Conservation (phyloP, 2,888 invertebrate genomes). For the Pomacea canaliculata region DNA sequence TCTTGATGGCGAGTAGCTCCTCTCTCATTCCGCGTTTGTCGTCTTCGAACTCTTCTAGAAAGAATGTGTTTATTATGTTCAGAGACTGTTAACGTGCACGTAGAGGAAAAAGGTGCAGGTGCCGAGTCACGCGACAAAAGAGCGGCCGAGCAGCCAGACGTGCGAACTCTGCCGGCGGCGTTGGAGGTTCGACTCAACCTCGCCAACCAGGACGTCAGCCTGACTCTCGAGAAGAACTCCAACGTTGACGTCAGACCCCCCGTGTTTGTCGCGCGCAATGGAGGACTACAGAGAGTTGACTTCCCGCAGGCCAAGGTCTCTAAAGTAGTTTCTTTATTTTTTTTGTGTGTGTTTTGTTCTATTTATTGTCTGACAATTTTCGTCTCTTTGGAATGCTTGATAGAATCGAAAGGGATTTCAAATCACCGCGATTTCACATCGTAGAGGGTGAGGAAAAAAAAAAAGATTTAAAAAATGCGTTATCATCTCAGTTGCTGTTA, state of each 20-base stretch:
- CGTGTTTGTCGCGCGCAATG: neutral
- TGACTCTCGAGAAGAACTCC: neutral
- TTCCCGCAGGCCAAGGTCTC: neutral
- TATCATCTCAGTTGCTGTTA: too few relatives aligned
- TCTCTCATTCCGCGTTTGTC: too few relatives aligned
- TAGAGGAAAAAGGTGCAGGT: neutral
- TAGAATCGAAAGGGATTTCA: neutral
- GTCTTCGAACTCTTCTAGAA: too few relatives aligned
- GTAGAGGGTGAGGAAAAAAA: too few relatives aligned
- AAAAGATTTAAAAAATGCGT: too few relatives aligned
- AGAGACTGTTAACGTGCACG: too few relatives aligned
- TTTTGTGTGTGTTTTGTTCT: neutral
- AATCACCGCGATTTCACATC: too few relatives aligned
- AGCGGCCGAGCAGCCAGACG: neutral
- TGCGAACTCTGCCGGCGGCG: neutral
- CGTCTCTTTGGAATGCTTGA: neutral
- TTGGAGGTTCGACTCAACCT: slow-evolving; percentile 6
- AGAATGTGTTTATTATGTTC: too few relatives aligned
- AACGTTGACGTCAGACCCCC: slow-evolving; percentile 3
- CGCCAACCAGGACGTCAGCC: neutral
- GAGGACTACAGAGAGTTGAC: neutral
- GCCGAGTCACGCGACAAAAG: neutral
- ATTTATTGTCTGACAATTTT: neutral
- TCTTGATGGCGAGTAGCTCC: too few relatives aligned
- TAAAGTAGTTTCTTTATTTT: neutral